Base-by-base conservation (phyloP, 1,140 invertebrate genomes). In the Mamestra configurata region DNA sequence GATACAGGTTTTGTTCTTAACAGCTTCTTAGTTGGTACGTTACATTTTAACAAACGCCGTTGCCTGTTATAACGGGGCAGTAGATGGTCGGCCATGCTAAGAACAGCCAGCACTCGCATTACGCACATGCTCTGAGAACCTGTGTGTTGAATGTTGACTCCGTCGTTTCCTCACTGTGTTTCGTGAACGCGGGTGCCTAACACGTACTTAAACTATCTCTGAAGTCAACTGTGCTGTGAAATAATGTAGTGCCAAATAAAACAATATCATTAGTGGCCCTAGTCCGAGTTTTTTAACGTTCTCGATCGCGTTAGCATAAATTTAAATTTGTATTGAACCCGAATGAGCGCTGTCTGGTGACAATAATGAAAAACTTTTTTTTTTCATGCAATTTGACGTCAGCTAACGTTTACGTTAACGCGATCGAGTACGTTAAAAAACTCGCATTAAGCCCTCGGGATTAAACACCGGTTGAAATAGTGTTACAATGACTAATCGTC, bases 1-100 rank as follows among this genome's bases (percentile, higher is more conserved):
- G 20, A 75, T 43, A 59, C 51, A 20, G 20, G 31, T 40, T 61
- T 61, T 64, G 57, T 76, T 76, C 55, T 76, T n/a, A 24, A 73
- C 18, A 43, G 37, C 20, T 22, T 66, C 20, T 18, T 66, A 40
- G 3, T 7, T 18, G 8, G 10, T 55, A 55, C 24, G n/a, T 35
- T 11, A 55, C 35, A 24, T 75, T 75, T 57, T 59, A 59, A 75
- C 20, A 40, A 75, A 43, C 51, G 31, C 31, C n/a, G n/a, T n/a
- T n/a, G n/a, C n/a, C n/a, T 53, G 43, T 46, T 70, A 66, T 66
- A 66, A 66, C 61, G 61, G 61, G 11, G 40, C 61, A 20, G 15
- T 64, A 18, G 37, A 15, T 31, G 10, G 15, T 15, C 7, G 10
- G 4, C 10, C 0, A 1, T 8, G 59, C 5, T 18, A 1, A 10